A percentile compares a stretch with the other conserved stretches of the same genome.
Evolutionary conservation across 1,140 invertebrate species (phyloP).

Genomic region (Spodoptera frugiperda): DNA sequence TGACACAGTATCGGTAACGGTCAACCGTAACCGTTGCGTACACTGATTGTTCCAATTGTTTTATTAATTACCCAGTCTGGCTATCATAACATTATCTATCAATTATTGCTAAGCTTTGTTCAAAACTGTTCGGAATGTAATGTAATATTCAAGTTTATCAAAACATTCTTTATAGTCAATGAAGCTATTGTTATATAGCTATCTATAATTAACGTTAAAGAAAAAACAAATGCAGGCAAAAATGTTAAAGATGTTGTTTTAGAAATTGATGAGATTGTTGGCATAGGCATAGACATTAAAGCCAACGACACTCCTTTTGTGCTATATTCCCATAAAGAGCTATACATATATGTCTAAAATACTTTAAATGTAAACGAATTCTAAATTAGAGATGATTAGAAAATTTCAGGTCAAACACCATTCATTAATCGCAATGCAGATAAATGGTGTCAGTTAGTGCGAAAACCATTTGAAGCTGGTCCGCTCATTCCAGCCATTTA

Average conservation of each 20-base stretch:
- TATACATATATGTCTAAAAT: background rate
- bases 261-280: background rate
- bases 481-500: conserved; percentile 18
- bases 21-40: conserved; percentile 28
- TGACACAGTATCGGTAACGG: conserved; percentile 41
- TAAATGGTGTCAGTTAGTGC: conserved; percentile 22
- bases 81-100: conserved; percentile 11
- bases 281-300: background rate
- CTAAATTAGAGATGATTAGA: conserved; percentile 23
- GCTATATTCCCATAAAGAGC: conserved; percentile 1
- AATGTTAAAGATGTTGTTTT: background rate
- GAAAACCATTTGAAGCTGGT: conserved; percentile 24
- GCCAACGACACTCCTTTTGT: background rate
- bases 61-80: conserved; percentile 23
- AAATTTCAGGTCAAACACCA: conserved; percentile 37
- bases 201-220: background rate
- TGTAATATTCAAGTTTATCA: background rate
- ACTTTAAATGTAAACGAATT: background rate
- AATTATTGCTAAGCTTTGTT: background rate
- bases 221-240: background rate
- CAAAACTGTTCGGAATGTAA: background rate
- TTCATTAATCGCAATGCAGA: conserved; percentile 25
- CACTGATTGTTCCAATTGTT: conserved; percentile 35
- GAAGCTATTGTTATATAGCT: no score
- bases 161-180: background rate